Evolutionary conservation across 1,140 invertebrate genomes (phyloP).

Genomic region (Adoxophyes honmai): DNA sequence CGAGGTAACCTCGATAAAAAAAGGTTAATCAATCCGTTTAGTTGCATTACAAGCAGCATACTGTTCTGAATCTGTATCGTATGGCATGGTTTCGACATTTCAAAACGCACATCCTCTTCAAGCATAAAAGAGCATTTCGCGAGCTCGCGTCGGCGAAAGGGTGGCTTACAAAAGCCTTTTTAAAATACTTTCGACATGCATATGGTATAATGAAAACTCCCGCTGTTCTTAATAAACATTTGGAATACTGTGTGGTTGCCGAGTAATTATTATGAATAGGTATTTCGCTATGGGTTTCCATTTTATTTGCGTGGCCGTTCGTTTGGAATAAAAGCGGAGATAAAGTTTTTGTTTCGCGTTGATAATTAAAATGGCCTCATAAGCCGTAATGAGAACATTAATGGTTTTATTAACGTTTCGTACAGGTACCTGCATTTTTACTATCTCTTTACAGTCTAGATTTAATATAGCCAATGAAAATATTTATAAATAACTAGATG

Average conservation of each 20-base stretch:
- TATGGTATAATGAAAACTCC: conserved; percentile 47
- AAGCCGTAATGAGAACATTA: too few species aligned
- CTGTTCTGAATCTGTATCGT: not conserved
- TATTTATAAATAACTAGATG: too few species aligned
- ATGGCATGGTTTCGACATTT: conserved; percentile 52
- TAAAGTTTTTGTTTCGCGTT: not conserved
- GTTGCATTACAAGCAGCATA: not conserved
- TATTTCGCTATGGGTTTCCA: conserved; percentile 18
- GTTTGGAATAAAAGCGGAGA: not conserved
- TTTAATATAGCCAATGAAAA: too few species aligned
- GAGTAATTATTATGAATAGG: conserved; percentile 39
- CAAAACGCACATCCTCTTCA: conserved; percentile 54
- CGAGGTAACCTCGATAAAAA: too few species aligned
- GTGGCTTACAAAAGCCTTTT: conserved; percentile 68
- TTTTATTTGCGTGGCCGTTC: conserved; percentile 2
- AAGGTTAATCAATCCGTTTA: too few species aligned
- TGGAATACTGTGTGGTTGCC: conserved; percentile 27
- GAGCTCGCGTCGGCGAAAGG: conserved; percentile 48
- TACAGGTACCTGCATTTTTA: too few species aligned
- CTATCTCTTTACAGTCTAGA: too few species aligned
- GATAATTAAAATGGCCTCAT: too few species aligned
- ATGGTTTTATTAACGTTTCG: too few species aligned
- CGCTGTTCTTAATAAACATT: conserved; percentile 49
- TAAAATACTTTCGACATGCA: conserved; percentile 68
- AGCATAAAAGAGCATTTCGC: conserved; percentile 69